These are phyloP conservation scores for Mythimna lalbum DNA, from an alignment of 2,888 invertebrate species.

Conservation along the genomic window DNA sequence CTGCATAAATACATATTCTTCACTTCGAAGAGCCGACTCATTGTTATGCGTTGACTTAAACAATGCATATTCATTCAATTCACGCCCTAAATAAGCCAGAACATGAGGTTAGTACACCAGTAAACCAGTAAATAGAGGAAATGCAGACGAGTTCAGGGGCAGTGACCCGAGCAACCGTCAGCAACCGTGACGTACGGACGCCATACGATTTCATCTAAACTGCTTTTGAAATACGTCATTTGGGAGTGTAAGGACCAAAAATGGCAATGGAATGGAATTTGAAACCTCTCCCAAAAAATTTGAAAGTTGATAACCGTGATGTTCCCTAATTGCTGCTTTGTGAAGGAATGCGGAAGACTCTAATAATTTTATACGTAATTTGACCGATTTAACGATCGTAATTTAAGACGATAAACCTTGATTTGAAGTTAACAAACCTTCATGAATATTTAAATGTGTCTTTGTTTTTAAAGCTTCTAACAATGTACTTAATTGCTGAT, in stretches of 20 bases:
- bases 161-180: slow-evolving; percentile 82
- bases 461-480: slow-evolving; percentile 47
- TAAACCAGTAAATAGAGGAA: slow-evolving; percentile 79
- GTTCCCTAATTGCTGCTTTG: slow-evolving; percentile 41
- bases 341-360: slow-evolving; percentile 54
- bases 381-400: slow-evolving; percentile 51
- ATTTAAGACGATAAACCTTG: slow-evolving; percentile 59
- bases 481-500: slow-evolving; percentile 40
- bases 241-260: slow-evolving; percentile 48
- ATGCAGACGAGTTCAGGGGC: slow-evolving; percentile 86
- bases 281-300: slow-evolving; percentile 31
- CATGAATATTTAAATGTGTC: slow-evolving; percentile 53
- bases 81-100: slow-evolving; percentile 79
- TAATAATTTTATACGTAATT: slow-evolving; percentile 41
- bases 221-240: slow-evolving; percentile 53
- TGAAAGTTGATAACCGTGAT: slow-evolving; percentile 32
- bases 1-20: slow-evolving; percentile 41
- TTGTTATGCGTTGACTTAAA: slow-evolving; percentile 53
- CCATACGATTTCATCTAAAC: slow-evolving; percentile 62
- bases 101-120: slow-evolving; percentile 71
- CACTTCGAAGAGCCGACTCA: slow-evolving; percentile 32
- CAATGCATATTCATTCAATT: slow-evolving; percentile 68
- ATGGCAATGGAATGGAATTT: slow-evolving; percentile 36
- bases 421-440: slow-evolving; percentile 57
- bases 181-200: slow-evolving; percentile 77